Evolutionary conservation across 2,113 vertebrate species (phyloP).

Genomic region (Asarcornis scutulata): DNA sequence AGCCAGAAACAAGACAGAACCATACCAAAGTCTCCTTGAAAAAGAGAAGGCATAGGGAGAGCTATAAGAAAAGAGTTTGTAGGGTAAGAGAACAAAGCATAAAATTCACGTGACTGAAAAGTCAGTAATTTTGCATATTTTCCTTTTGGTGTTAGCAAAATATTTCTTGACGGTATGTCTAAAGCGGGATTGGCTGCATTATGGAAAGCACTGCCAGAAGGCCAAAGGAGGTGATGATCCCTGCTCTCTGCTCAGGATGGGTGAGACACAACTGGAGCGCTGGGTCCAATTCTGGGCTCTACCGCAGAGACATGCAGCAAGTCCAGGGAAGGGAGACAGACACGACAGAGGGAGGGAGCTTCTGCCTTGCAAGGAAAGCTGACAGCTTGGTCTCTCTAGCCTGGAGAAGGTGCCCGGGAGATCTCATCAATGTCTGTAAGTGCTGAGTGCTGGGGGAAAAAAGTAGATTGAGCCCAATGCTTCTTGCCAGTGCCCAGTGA

Average conservation of each 20-base stretch:
- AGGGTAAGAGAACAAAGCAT: accelerated
- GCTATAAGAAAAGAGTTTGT: background rate
- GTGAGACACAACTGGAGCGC: background rate
- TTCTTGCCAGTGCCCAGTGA: background rate
- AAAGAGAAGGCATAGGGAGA: background rate
- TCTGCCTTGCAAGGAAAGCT: background rate
- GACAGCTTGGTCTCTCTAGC: background rate
- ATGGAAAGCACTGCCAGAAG: background rate
- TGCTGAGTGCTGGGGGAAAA: background rate
- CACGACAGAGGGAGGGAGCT: background rate
- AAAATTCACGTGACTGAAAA: background rate
- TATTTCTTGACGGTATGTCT: background rate
- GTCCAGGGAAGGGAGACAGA: background rate
- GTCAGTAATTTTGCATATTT: background rate
- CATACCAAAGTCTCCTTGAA: background rate
- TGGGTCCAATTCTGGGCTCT: background rate
- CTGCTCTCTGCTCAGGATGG: background rate
- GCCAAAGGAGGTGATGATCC: background rate
- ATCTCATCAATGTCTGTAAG: background rate
- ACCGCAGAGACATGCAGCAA: accelerated
- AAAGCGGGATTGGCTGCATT: background rate
- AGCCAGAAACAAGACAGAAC: background rate
- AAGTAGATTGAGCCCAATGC: background rate
- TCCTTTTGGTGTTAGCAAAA: background rate
- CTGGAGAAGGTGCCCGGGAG: background rate